phyloP scores from a whole-genome alignment of 2,113 vertebrate species.

The Halichoeres trimaculatus region DNA sequence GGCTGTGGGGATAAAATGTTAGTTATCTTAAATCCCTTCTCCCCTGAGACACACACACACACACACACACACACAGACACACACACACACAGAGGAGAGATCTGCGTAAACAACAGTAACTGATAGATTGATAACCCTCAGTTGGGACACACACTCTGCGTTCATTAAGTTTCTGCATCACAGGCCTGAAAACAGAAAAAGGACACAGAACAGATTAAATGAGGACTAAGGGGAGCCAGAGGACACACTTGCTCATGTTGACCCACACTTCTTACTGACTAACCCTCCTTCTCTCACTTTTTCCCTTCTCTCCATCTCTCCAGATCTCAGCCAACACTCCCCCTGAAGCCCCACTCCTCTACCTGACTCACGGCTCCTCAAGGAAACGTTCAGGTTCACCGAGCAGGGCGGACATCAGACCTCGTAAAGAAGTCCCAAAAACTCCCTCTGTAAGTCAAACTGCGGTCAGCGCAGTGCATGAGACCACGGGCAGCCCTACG shows the following conservation, averaged over 20 bases:
- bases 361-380: slow-evolving; percentile 67
- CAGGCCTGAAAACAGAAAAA: not conserved
- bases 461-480: slow-evolving; percentile 5
- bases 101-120: slow-evolving; percentile 16
- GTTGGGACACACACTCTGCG: too few relatives aligned
- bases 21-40: slow-evolving; percentile 26
- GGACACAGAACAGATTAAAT: not conserved
- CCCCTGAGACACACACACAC: slow-evolving; percentile 7
- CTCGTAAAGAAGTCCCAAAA: slow-evolving; percentile 19
- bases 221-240: not conserved
- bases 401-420: slow-evolving; percentile 27
- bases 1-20: slow-evolving; percentile 40
- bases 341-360: slow-evolving; percentile 36
- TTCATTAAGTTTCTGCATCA: not conserved
- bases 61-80: not conserved
- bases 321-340: slow-evolving; percentile 15
- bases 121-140: too few relatives aligned
- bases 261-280: slow-evolving; percentile 47
- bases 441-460: not conserved
- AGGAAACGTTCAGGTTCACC: slow-evolving; percentile 69
- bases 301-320: slow-evolving; percentile 5
- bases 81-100: not conserved
- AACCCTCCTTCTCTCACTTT: slow-evolving; percentile 22
- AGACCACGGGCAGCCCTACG: not conserved
- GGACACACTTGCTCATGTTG: slow-evolving; percentile 6